Evolutionary conservation across 2,888 invertebrate genomes (phyloP), one percentile per base, ranked within the genome.

Genomic region (Dione juno): DNA sequence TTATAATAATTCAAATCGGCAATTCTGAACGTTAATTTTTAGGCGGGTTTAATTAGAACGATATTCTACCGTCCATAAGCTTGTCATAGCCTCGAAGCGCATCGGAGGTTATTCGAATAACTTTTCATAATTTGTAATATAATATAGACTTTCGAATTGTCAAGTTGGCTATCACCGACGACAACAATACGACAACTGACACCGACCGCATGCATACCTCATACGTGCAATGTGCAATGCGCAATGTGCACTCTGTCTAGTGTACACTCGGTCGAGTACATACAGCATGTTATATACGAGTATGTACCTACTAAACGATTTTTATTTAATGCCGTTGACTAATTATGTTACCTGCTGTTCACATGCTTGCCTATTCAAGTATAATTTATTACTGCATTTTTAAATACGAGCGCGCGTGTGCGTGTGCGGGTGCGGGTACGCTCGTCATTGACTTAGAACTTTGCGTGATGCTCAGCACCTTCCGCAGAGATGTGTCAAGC

Each of bases 71-170:
- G 35, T 14, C n/a, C 53, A 28, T 9, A 8, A n/a, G 11, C 8
- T n/a, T n/a, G n/a, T n/a, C n/a, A 45, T 45, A n/a, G 10, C 9
- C 10, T 9, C 28, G 5, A 5, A 8, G 35, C 9, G 8, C n/a
- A 6, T 19, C 43, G 14, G 10, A 41, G 21, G 21, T 10, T 40
- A 16, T 14, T 63, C 48, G 13, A 11, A 10, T 45, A 28, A 61
- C 14, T 45, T 43, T 45, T 61, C 28, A 1, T 61, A 45, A 61
- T 5, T 3, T 28, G n/a, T n/a, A 28, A 45, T 16, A 61, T 45
- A 61, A 35, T 28, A 61, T 45, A 28, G 45, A 19, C 43, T 10
- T 43, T 43, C 41, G 21, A 59, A 43, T 59, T 59, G 43, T 59
- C 59, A 28, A 28, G 45, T 45, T 57, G 6, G 57, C 16, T 19